These are phyloP conservation scores for Hephaestus fuliginosus DNA, from an alignment of 2,797 vertebrate genomes.

Conservation along the genomic window DNA sequence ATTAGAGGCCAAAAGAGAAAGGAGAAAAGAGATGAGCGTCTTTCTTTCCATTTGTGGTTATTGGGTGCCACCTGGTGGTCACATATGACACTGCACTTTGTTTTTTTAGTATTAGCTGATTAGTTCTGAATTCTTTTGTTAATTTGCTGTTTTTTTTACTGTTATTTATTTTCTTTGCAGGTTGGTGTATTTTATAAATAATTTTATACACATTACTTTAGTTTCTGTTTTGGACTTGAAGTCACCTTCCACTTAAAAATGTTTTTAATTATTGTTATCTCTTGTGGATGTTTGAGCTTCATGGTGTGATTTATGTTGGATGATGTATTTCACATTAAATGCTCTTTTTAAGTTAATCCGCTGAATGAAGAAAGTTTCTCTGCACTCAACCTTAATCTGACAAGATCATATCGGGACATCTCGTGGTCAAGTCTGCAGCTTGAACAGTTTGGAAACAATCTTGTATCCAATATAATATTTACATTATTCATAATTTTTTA, in stretches of 20 bases:
- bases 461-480: not conserved
- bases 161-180: not conserved
- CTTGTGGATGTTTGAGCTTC: not conserved
- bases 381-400: not conserved
- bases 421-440: not conserved
- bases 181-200: not conserved
- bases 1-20: constrained; percentile 16
- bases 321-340: not conserved
- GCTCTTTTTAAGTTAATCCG: not conserved
- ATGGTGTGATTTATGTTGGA: too few species aligned
- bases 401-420: not conserved
- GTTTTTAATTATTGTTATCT: too few species aligned
- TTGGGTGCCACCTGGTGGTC: constrained; percentile 71
- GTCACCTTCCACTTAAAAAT: not conserved
- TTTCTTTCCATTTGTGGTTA: constrained; percentile 67
- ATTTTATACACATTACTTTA: not conserved
- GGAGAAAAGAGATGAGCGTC: not conserved
- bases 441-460: not conserved
- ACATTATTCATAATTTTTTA: not conserved
- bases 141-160: not conserved
- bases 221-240: too few species aligned
- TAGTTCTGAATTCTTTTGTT: not conserved
- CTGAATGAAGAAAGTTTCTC: not conserved
- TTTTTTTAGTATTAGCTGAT: not conserved
- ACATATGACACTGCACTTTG: not conserved